Conservation (phyloP, 92 coral and sea anemone genomes). For the Bergia sp. region DNA sequence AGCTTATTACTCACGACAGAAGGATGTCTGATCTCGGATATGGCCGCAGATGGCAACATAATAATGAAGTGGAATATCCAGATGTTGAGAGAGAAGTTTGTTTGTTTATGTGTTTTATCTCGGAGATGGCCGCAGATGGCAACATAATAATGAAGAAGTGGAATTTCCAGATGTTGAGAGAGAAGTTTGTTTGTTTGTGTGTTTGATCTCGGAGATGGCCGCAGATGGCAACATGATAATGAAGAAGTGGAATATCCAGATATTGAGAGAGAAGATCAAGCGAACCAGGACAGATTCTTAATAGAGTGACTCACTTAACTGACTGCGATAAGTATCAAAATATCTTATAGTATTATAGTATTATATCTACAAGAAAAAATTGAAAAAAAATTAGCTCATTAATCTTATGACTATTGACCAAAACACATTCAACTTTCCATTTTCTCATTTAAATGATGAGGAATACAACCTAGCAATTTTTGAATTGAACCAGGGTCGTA, state of each 20-base stretch:
- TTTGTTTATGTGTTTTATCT: not conserved
- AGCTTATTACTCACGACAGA: not conserved
- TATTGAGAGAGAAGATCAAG: not conserved
- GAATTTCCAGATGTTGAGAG: not conserved
- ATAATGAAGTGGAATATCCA: not conserved
- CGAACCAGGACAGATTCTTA: not conserved
- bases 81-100: not conserved
- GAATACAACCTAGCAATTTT: conserved; percentile 12
- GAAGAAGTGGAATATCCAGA: conserved; percentile 1
- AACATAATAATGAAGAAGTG: not conserved
- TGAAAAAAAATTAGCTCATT: not conserved
- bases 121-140: conserved; percentile 1
- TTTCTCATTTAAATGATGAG: conserved; percentile 11
- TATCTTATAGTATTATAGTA: not conserved
- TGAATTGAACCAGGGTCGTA: conserved; percentile 5
- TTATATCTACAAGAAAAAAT: not conserved
- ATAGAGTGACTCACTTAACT: not conserved
- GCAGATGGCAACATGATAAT: conserved; percentile 1
- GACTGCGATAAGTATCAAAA: conserved; percentile 1
- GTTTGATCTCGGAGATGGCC: not conserved
- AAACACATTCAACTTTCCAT: conserved; percentile 15
- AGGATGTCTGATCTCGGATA: not conserved
- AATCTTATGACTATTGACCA: conserved; percentile 18
- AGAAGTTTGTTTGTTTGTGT: too few species aligned
- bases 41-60: conserved; percentile 6